Percentiles rank a stretch among this genome's conserved stretches.
Evolutionary conservation across 2,113 vertebrate genomes (phyloP).

Genomic region (Gallinago undulata): DNA sequence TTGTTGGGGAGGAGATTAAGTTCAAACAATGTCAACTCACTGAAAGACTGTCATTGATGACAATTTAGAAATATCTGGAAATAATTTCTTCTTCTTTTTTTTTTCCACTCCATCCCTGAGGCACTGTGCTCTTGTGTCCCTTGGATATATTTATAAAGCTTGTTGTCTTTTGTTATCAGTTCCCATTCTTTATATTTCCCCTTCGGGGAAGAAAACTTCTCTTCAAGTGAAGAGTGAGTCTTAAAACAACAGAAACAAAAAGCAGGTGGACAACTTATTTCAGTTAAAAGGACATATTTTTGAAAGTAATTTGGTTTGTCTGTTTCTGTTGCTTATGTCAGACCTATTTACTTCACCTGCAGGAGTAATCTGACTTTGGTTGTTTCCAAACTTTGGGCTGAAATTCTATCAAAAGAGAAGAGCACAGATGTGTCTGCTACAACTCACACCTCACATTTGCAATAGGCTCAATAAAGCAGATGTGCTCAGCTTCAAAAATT

Average conservation of each 20-base stretch:
- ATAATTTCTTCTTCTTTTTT: background rate
- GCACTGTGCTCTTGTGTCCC: background rate
- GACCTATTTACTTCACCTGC: slow-evolving; percentile 29
- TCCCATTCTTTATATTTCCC: slow-evolving; percentile 28
- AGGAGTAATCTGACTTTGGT: background rate
- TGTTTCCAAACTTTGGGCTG: background rate
- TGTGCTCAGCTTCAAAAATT: background rate
- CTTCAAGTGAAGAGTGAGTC: background rate
- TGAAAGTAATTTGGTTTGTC: slow-evolving; percentile 16
- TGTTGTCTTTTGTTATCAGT: slow-evolving; percentile 28
- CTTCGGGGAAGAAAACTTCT: background rate
- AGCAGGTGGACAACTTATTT: background rate
- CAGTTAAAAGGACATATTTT: background rate
- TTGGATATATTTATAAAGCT: background rate
- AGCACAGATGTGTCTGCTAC: background rate
- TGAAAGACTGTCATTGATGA: background rate
- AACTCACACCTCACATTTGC: background rate
- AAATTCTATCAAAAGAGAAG: background rate
- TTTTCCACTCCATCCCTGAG: background rate
- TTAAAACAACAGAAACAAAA: slow-evolving; percentile 14
- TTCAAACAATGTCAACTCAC: background rate
- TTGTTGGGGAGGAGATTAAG: background rate
- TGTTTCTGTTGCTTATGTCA: slow-evolving; percentile 16
- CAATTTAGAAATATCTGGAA: background rate
- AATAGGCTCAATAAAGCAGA: background rate